phyloP scores from a whole-genome alignment of 2,113 vertebrate species.

The Hemiscyllium ocellatum region DNA sequence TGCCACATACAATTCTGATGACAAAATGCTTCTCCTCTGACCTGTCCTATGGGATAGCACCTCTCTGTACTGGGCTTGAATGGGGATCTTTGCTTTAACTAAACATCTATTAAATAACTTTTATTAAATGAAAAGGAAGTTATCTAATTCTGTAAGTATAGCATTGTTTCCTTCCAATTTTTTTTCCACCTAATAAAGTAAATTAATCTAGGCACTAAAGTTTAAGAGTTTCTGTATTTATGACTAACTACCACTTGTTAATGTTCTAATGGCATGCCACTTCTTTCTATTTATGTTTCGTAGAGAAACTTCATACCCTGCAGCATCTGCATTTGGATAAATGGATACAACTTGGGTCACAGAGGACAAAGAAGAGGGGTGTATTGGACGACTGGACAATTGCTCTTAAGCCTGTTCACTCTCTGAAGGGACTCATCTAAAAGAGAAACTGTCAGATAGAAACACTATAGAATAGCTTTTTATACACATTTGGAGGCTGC shows the following conservation, averaged over 20 bases:
- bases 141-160: neutral
- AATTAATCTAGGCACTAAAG: neutral
- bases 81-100: neutral
- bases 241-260: neutral
- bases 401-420: neutral
- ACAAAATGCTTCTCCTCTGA: neutral
- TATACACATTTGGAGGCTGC: constrained; percentile 27
- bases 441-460: constrained; percentile 23
- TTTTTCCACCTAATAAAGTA: neutral
- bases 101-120: neutral
- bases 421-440: constrained; percentile 6
- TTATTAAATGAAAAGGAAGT: neutral
- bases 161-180: neutral
- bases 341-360: neutral
- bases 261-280: neutral
- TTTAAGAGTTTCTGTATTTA: neutral
- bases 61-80: neutral
- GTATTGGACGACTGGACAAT: neutral
- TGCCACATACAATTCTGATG: neutral
- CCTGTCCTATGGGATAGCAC: neutral
- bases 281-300: neutral
- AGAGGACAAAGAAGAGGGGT: neutral
- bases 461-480: constrained; percentile 24
- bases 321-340: neutral
- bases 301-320: neutral